Evolutionary conservation across 1,140 invertebrate genomes (phyloP), one percentile per base, ranked within the genome.

Genomic region (Eufriesea mexicana): DNA sequence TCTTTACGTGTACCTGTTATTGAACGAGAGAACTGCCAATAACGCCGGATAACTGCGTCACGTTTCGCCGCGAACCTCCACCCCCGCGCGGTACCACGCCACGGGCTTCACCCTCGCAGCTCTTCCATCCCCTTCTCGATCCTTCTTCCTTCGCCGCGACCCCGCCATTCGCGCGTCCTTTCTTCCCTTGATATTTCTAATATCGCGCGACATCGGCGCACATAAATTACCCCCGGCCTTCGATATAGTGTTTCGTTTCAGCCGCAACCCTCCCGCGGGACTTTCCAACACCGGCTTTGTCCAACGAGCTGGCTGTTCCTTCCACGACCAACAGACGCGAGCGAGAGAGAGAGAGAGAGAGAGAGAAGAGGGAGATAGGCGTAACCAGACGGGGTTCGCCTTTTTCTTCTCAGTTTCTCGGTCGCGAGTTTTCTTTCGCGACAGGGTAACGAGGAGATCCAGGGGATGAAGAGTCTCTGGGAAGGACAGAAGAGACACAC

Each of bases 21-120:
- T 89, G 90, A 92, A 89, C 90, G 90, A 91, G 84, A 90, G 92
- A 92, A 92, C 90, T 93, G 91, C 91, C 92, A 93, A 93, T 93
- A 92, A 91, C 91, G 84, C 74, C 78, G 86, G 89, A 91, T 92
- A 92, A 93, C 91, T 91, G 90, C 90, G 85, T 91, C 91, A 91
- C 89, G 89, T 92, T 90, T 86, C 81, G 86, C 83, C 86, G 62
- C 85, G 79, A 84, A 76, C 66, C 71, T 55, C 71, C 51, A 16
- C 7, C 66, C 42, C 5, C 14, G 67, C 67, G 45, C 23, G 45
- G 42, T 7, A 45, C 42, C 66, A 35, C 66, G 42, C 35, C 35
- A 16, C 28, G 42, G 6, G 7, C 82, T 49, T 67, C 25, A 55
- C 49, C 67, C 57, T 79, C 25, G 14, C 68, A 49, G 5, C 64